Conservation (phyloP, 37 sponge, comb jelly and placozoan genomes). For the Axinella damicornis region DNA sequence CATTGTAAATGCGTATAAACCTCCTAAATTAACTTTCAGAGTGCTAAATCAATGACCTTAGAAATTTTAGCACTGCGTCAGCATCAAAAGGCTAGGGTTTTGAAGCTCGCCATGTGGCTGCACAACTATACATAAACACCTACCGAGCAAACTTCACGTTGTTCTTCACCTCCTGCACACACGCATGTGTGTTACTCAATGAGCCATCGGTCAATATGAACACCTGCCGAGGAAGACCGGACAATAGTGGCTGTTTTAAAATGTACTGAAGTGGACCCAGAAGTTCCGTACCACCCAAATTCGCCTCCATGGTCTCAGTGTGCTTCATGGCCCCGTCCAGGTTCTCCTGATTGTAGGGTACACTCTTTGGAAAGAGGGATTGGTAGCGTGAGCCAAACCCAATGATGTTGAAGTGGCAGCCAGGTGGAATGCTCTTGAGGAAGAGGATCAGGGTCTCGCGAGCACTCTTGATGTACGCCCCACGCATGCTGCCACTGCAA, state of each 20-base stretch:
- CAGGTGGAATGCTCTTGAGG: slow-evolving; percentile 83
- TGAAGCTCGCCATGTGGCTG: too few relatives aligned
- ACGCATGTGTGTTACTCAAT: slow-evolving; percentile 66
- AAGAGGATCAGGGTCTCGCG: slow-evolving; percentile 81
- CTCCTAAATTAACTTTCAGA: too few relatives aligned
- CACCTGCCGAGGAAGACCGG: slow-evolving; percentile 77
- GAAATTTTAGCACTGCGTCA: too few relatives aligned
- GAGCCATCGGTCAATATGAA: slow-evolving; percentile 84
- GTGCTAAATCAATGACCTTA: too few relatives aligned
- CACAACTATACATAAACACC: background rate
- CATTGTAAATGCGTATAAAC: too few relatives aligned
- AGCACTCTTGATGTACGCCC: slow-evolving; percentile 71
- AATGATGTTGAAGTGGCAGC: slow-evolving; percentile 86
- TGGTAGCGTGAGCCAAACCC: slow-evolving; percentile 77
- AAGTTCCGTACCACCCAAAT: slow-evolving; percentile 82
- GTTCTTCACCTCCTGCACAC: slow-evolving; percentile 57
- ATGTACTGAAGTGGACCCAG: slow-evolving; percentile 66
- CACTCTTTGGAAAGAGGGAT: slow-evolving; percentile 64
- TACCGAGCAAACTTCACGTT: slow-evolving; percentile 45
- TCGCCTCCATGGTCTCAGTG: slow-evolving; percentile 59
- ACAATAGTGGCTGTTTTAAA: slow-evolving; percentile 32
- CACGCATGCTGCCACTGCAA: slow-evolving; percentile 89
- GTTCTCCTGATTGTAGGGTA: slow-evolving; percentile 64
- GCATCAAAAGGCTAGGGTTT: too few relatives aligned
- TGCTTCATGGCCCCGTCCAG: slow-evolving; percentile 72